Conservation (phyloP, 2,888 invertebrate species). For the Acleris literana region DNA sequence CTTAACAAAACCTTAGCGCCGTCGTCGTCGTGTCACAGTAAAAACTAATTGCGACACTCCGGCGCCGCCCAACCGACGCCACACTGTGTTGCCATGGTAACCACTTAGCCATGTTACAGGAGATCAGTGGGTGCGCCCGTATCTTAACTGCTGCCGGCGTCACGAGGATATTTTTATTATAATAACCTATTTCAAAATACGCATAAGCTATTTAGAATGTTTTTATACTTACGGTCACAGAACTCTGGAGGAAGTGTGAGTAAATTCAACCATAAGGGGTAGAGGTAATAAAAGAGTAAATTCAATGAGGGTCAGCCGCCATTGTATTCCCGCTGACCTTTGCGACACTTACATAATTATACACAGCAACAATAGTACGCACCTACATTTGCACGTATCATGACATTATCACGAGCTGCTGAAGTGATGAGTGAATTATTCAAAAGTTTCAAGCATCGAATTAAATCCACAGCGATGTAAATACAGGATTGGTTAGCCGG, state of each 20-base stretch:
- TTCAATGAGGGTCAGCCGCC: slow-evolving; percentile 52
- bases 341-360: slow-evolving; percentile 71
- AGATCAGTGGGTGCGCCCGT: neutral
- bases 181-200: neutral
- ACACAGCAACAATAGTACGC: slow-evolving; percentile 44
- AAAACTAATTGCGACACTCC: slow-evolving; percentile 38
- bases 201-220: neutral
- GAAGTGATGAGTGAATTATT: slow-evolving; percentile 30
- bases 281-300: slow-evolving; percentile 33
- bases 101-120: slow-evolving; percentile 34
- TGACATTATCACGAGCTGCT: slow-evolving; percentile 35
- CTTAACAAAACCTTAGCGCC: slow-evolving; percentile 4
- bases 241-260: slow-evolving; percentile 8
- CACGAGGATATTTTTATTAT: too few species aligned
- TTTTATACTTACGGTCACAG: neutral
- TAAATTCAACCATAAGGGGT: slow-evolving; percentile 23
- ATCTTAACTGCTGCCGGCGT: too few species aligned
- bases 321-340: slow-evolving; percentile 70
- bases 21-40: slow-evolving; percentile 19
- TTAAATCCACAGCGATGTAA: too few species aligned
- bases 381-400: slow-evolving; percentile 43
- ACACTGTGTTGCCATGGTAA: slow-evolving; percentile 44
- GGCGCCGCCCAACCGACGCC: slow-evolving; percentile 41
- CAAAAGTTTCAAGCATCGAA: slow-evolving; percentile 13
- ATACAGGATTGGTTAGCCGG: too few species aligned